Base-by-base conservation (phyloP, 2,113 vertebrate genomes). In the Callaeas wilsoni region DNA sequence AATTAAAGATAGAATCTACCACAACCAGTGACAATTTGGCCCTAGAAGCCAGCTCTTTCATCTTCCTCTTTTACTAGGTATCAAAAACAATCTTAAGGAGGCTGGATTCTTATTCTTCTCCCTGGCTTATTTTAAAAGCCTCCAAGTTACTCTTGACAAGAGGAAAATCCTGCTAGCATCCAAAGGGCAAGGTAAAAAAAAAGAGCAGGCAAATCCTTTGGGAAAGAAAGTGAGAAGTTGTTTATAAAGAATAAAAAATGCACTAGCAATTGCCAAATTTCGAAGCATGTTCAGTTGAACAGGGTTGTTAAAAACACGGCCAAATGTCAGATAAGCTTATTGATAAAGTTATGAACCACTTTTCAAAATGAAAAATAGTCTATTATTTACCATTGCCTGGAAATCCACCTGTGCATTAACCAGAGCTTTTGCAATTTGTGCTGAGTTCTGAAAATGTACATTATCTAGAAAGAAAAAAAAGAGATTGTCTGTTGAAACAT, bases 381-480 rank as follows among this genome's bases (percentile, higher is more conserved):
- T 10, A 76, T 87, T 93, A 96, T 94, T 95, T 99, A 99, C 99
- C 99, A 99, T 99, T 75, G 98, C 98, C 96, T 99, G 98, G 98
- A 99, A 99, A 98, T 99, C 99, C 97, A 99, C 98, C 97, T 99
- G 98, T 94, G 98, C 97, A 19, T 99, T 98, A 97, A 99, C 99
- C 92, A 99, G 98, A 94, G 99, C 99, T 98, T 99, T 99, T 94
- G 99, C 98, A 71, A 99, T 99, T 98, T 99, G 99, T 91, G 99
- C 99, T 86, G 99, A 98, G 98, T 99, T 99, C 98, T 99, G 99
- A 98, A 99, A 99, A 98, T 99, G 99, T 74, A 99, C 99, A 65
- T 99, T 99, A 98, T 99, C 99, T 99, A 97, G 93, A 98, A 98
- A 92, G 76, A 75, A 90, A 97, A 77, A 89, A 85, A 68, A 93